Percentiles rank a stretch among this genome's conserved stretches.
Evolutionary conservation across 2,113 vertebrate species (phyloP).

Genomic region (Phasianus colchicus): DNA sequence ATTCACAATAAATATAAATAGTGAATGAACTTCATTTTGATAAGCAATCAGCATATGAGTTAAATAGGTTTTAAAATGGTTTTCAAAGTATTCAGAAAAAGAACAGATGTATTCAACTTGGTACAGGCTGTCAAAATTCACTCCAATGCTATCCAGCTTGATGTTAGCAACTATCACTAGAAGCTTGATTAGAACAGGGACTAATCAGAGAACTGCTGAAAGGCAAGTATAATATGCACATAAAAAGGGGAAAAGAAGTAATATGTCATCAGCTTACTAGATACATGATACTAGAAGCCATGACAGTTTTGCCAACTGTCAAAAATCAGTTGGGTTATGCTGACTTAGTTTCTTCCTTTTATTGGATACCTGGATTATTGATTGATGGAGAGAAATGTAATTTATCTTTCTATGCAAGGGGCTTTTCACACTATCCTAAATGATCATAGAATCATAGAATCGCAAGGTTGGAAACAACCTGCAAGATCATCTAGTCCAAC

Average conservation of each 20-base stretch:
- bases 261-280: neutral
- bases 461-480: too few species aligned
- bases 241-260: neutral
- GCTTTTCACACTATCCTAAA: neutral
- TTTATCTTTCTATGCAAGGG: neutral
- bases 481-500: too few species aligned
- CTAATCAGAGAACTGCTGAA: neutral
- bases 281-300: neutral
- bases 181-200: neutral
- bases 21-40: neutral
- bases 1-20: neutral
- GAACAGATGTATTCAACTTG: fast-evolving
- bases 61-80: neutral
- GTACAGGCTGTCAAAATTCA: neutral
- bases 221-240: neutral
- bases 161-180: neutral
- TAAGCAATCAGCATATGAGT: neutral
- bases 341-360: neutral
- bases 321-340: neutral
- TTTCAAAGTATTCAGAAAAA: neutral
- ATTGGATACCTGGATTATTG: neutral
- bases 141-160: neutral
- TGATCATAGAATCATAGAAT: too few species aligned
- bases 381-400: neutral
- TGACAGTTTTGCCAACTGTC: neutral